phyloP scores from a whole-genome alignment of 1,140 invertebrate species.

The Drosophila quadrilineata region DNA sequence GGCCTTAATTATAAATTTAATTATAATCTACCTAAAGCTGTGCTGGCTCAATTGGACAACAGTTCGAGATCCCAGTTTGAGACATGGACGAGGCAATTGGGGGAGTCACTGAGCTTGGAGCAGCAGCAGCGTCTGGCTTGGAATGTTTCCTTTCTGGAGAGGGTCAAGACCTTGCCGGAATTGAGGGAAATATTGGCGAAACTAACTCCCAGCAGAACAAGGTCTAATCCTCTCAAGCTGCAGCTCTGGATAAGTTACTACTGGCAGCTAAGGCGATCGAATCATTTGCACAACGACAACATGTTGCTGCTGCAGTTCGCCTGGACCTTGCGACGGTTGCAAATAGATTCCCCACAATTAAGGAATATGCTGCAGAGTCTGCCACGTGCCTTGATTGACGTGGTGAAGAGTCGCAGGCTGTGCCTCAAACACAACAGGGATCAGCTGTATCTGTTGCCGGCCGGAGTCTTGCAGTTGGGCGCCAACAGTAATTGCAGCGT shows the following conservation, averaged over 20 bases:
- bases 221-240: constrained; percentile 24
- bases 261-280: constrained; percentile 18
- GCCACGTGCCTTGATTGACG: constrained; percentile 9
- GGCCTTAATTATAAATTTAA: too few species aligned
- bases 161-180: not conserved
- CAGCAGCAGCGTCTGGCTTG: constrained; percentile 39
- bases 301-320: constrained; percentile 38
- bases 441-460: constrained; percentile 22
- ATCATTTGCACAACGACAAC: not conserved
- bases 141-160: constrained; percentile 36
- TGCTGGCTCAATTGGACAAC: constrained; percentile 15
- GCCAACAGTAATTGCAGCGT: constrained; percentile 46
- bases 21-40: not conserved
- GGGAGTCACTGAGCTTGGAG: not conserved
- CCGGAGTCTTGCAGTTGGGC: constrained; percentile 27
- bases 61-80: constrained; percentile 16
- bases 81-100: constrained; percentile 33
- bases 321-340: constrained; percentile 15
- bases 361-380: constrained; percentile 54
- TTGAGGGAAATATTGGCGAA: constrained; percentile 4
- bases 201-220: constrained; percentile 25
- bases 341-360: not conserved
- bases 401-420: constrained; percentile 31
- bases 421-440: constrained; percentile 42
- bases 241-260: constrained; percentile 51